Conservation (phyloP, 2,113 vertebrate species). For the Phalacrocorax brasilianus region DNA sequence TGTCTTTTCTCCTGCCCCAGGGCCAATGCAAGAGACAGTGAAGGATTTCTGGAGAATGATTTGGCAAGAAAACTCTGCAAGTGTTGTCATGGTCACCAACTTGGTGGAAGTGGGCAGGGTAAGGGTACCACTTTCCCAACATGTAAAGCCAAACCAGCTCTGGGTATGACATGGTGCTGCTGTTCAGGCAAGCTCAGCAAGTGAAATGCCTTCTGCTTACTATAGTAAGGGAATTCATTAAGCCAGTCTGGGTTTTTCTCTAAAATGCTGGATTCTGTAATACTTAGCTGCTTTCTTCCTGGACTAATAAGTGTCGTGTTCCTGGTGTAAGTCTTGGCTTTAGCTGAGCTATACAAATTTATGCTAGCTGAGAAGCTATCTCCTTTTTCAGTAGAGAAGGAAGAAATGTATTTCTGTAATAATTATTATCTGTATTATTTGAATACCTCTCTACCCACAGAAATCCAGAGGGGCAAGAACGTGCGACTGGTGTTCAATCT, state of each 20-base stretch:
- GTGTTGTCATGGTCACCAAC: conserved; percentile 99
- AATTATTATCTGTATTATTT: background rate
- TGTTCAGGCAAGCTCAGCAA: background rate
- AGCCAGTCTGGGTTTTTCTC: background rate
- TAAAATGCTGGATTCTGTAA: background rate
- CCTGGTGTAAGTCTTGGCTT: background rate
- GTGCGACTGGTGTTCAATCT: background rate
- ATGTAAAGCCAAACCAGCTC: background rate
- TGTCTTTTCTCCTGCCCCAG: conserved; percentile 68
- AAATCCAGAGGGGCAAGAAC: background rate
- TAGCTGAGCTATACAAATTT: background rate
- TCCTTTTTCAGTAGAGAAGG: background rate
- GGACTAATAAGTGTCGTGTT: background rate
- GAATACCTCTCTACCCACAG: background rate
- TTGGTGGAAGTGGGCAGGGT: conserved; percentile 98
- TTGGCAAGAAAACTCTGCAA: conserved; percentile 97
- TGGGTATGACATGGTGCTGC: fast-evolving
- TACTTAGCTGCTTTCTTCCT: background rate
- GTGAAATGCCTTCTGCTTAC: background rate
- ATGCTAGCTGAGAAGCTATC: background rate
- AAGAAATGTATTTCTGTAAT: background rate
- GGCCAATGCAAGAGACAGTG: conserved; percentile 97
- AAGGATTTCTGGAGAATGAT: conserved; percentile 99
- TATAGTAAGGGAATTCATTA: background rate
- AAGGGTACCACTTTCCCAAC: conserved; percentile 41